A percentile compares a stretch with the other conserved stretches of the same genome.
Conservation (phyloP, 2,797 vertebrate species). For the Decapterus maruadsi region DNA sequence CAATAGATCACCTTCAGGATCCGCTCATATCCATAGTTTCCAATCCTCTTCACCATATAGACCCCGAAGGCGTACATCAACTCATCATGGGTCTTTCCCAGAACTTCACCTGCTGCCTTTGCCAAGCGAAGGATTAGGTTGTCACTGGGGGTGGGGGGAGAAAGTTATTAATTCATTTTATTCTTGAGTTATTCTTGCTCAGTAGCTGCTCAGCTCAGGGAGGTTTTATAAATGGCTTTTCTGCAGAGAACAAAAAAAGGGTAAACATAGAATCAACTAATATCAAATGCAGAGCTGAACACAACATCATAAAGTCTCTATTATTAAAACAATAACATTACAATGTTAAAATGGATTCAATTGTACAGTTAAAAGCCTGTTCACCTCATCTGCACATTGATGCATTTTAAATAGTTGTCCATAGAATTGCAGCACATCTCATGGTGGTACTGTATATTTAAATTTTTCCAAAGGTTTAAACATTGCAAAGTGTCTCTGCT, state of each 20-base stretch:
- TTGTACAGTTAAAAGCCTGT: background rate
- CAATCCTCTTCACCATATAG: slow-evolving; percentile 87
- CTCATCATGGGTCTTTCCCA: slow-evolving; percentile 87
- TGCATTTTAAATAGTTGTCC: too few species aligned
- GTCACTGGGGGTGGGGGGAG: slow-evolving; percentile 65
- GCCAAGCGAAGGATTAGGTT: slow-evolving; percentile 85
- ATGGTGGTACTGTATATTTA: background rate
- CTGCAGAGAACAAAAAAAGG: background rate
- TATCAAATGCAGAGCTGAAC: background rate
- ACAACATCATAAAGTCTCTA: background rate
- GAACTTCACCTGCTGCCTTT: slow-evolving; percentile 85
- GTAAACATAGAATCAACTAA: background rate
- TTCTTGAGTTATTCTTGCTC: background rate
- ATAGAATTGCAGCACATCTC: too few species aligned
- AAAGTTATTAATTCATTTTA: background rate
- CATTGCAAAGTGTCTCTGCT: background rate
- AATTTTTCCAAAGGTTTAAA: background rate
- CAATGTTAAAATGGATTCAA: background rate
- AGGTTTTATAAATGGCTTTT: background rate
- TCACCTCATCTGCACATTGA: too few species aligned
- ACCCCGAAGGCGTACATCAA: slow-evolving; percentile 88
- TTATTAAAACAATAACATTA: background rate
- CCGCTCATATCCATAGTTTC: slow-evolving; percentile 86
- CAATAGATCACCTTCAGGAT: slow-evolving; percentile 81
- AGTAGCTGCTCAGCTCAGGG: background rate